A percentile compares a stretch with the other conserved stretches of the same genome.
phyloP scores from a whole-genome alignment of 2,888 invertebrate species.

The Serripes groenlandicus region DNA sequence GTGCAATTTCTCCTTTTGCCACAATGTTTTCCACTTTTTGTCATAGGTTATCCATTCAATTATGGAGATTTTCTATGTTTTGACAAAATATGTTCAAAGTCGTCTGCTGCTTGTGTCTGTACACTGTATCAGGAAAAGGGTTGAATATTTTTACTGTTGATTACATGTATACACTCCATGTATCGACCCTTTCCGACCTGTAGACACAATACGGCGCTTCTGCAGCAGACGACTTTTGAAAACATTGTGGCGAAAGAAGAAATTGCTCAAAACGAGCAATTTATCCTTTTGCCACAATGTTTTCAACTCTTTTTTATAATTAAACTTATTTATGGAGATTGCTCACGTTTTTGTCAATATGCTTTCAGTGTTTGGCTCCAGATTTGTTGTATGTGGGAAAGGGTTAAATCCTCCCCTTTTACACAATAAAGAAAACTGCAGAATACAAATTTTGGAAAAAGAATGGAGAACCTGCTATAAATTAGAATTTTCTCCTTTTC shows the following conservation, averaged over 20 bases:
- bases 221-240: too few relatives aligned
- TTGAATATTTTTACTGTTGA: too few relatives aligned
- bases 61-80: background rate
- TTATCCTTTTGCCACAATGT: background rate
- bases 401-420: background rate
- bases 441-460: background rate
- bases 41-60: background rate
- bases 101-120: too few relatives aligned
- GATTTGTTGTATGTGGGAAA: background rate
- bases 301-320: too few relatives aligned
- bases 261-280: slow-evolving; percentile 5
- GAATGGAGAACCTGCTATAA: background rate
- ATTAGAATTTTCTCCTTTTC: too few relatives aligned
- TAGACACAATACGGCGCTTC: too few relatives aligned
- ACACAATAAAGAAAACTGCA: background rate
- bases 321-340: background rate
- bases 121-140: too few relatives aligned
- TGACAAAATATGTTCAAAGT: too few relatives aligned
- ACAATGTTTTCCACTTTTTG: background rate
- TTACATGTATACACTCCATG: too few relatives aligned
- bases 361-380: background rate
- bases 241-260: slow-evolving; percentile 2
- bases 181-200: too few relatives aligned
- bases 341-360: background rate
- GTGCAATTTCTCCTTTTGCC: too few relatives aligned